These are phyloP conservation scores for Aramus guarauna DNA, from an alignment of 2,113 vertebrate species.

Conservation along the genomic window DNA sequence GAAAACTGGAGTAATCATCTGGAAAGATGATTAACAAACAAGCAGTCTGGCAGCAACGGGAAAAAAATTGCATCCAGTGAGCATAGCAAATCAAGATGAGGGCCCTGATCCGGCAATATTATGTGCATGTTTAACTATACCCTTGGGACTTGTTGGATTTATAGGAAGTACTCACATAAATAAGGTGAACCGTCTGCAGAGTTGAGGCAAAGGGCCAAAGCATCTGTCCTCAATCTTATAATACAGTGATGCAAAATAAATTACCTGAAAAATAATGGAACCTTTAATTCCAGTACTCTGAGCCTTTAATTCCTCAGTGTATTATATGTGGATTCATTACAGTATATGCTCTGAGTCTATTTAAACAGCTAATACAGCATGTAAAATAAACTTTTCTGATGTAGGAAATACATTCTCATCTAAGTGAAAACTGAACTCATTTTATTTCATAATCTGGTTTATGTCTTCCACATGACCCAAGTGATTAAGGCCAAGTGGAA, in stretches of 20 bases:
- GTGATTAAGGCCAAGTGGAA: slow-evolving; percentile 48
- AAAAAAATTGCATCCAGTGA: not conserved
- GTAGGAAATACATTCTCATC: slow-evolving; percentile 46
- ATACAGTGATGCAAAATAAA: slow-evolving; percentile 59
- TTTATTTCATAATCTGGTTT: slow-evolving; percentile 59
- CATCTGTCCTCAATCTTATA: slow-evolving; percentile 66
- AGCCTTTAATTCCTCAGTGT: slow-evolving; percentile 57
- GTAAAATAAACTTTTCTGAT: slow-evolving; percentile 59
- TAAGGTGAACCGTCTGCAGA: slow-evolving; percentile 42
- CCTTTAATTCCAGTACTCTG: slow-evolving; percentile 56
- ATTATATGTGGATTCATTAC: slow-evolving; percentile 51
- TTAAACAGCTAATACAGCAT: slow-evolving; percentile 53
- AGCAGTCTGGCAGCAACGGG: not conserved
- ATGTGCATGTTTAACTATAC: slow-evolving; percentile 6
- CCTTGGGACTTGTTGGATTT: slow-evolving; percentile 32
- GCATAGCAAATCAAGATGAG: not conserved
- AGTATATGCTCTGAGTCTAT: slow-evolving; percentile 5
- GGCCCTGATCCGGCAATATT: slow-evolving; percentile 14
- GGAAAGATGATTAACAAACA: slow-evolving; percentile 36
- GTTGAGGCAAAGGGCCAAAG: slow-evolving; percentile 58
- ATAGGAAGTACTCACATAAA: slow-evolving; percentile 39
- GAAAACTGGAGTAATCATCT: slow-evolving; percentile 1
- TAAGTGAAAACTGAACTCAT: slow-evolving; percentile 49
- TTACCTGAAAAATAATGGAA: slow-evolving; percentile 66
- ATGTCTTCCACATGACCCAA: slow-evolving; percentile 55